A percentile compares a stretch with the other conserved stretches of the same genome.
phyloP scores from a whole-genome alignment of 2,797 vertebrate species.

The Yasuhikotakia modesta region DNA sequence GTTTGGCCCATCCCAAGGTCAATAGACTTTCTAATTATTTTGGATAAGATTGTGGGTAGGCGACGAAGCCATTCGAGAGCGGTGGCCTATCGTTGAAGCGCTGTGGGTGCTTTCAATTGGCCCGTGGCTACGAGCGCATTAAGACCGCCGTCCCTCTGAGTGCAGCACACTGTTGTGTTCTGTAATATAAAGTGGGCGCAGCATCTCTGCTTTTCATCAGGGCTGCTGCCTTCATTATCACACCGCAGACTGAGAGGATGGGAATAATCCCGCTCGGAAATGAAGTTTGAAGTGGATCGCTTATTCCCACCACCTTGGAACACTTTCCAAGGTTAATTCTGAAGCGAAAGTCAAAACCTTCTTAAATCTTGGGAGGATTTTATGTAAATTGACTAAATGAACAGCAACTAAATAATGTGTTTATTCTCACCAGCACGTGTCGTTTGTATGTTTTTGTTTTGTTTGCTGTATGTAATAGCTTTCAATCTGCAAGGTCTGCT shows the following conservation, averaged over 20 bases:
- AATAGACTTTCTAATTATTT: conserved; percentile 54
- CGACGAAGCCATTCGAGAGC: conserved; percentile 27
- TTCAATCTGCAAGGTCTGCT: conserved; percentile 39
- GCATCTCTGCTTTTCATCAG: conserved; percentile 58
- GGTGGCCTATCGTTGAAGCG: neutral
- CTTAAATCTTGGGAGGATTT: conserved; percentile 64
- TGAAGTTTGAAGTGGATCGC: conserved; percentile 73
- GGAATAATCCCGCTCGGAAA: conserved; percentile 73
- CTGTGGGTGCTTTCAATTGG: conserved; percentile 25
- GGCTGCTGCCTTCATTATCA: conserved; percentile 67
- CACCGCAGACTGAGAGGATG: conserved; percentile 56
- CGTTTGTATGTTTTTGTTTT: conserved; percentile 39
- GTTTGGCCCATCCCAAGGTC: conserved; percentile 36
- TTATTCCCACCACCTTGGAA: conserved; percentile 59
- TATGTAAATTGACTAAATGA: conserved; percentile 64
- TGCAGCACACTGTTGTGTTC: conserved; percentile 46
- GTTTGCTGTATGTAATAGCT: conserved; percentile 53
- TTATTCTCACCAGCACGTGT: conserved; percentile 38
- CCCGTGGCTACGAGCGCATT: conserved; percentile 28
- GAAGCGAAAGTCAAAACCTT: conserved; percentile 61
- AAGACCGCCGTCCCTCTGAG: conserved; percentile 38
- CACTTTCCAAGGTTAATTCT: conserved; percentile 76
- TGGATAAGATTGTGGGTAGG: conserved; percentile 22
- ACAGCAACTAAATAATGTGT: conserved; percentile 61
- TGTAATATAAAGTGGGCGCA: conserved; percentile 50